phyloP scores from a whole-genome alignment of 2,113 vertebrate species.

The Naja naja region DNA sequence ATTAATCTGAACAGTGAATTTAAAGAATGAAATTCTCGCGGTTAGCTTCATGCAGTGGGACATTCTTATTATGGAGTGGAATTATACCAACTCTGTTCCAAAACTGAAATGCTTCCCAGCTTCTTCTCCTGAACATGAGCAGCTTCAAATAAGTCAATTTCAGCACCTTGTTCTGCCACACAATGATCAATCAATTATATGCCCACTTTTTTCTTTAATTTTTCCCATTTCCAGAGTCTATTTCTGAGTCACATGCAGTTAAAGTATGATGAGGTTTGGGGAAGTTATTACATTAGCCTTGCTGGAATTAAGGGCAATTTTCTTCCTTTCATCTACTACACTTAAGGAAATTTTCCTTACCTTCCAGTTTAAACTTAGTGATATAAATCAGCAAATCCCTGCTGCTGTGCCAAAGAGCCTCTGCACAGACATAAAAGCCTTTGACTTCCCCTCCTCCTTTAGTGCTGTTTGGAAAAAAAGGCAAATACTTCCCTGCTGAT shows the following conservation, averaged over 20 bases:
- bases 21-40: neutral
- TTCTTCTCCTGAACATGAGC: neutral
- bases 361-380: neutral
- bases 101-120: neutral
- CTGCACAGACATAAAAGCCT: neutral
- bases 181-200: neutral
- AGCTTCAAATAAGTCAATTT: neutral
- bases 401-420: neutral
- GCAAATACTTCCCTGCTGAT: neutral
- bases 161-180: neutral
- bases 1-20: neutral
- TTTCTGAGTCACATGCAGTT: fast-evolving
- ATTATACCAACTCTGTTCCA: neutral
- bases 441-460: neutral
- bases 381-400: neutral
- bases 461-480: neutral
- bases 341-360: neutral
- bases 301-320: neutral
- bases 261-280: neutral
- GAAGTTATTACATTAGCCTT: neutral
- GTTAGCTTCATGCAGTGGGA: neutral
- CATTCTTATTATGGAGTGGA: neutral
- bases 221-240: neutral
- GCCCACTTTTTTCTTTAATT: neutral
- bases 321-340: neutral